phyloP scores from a whole-genome alignment of 2,888 invertebrate genomes.

The Dolomedes plantarius region DNA sequence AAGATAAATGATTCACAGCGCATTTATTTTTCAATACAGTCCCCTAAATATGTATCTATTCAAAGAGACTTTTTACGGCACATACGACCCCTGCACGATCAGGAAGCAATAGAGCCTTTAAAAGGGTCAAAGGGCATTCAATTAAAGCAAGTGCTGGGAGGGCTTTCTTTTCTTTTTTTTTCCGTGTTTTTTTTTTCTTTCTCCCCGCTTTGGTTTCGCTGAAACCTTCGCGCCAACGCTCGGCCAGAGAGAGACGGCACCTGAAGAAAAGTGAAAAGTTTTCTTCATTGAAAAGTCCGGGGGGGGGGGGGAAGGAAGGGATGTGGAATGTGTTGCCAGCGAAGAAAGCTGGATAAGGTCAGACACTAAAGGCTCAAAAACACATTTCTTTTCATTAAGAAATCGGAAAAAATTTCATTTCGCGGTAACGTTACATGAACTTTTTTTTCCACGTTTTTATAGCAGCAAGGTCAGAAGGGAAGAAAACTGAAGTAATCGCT shows the following conservation, averaged over 20 bases:
- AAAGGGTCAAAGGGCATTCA: slow-evolving; percentile 40
- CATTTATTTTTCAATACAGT: too few species aligned
- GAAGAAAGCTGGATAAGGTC: background rate
- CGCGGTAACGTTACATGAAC: too few species aligned
- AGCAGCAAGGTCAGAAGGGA: too few species aligned
- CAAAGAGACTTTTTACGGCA: background rate
- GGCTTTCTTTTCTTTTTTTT: background rate
- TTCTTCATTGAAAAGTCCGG: background rate
- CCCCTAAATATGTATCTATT: background rate
- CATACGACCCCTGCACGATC: slow-evolving; percentile 19
- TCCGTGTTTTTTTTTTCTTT: background rate
- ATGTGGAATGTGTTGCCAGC: background rate
- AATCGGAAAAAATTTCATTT: too few species aligned
- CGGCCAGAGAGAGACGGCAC: background rate
- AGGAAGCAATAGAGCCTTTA: slow-evolving; percentile 16
- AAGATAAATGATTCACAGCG: too few species aligned
- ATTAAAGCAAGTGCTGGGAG: slow-evolving; percentile 32
- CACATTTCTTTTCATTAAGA: too few species aligned
- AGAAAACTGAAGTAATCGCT: too few species aligned
- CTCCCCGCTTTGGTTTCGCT: background rate
- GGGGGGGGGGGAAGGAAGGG: too few species aligned
- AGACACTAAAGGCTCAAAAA: background rate
- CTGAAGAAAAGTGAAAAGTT: background rate
- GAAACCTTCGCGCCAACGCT: background rate
- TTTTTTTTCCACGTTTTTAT: too few species aligned